Evolutionary conservation across 2,113 vertebrate species (phyloP).

Genomic region (Ciconia maguari): DNA sequence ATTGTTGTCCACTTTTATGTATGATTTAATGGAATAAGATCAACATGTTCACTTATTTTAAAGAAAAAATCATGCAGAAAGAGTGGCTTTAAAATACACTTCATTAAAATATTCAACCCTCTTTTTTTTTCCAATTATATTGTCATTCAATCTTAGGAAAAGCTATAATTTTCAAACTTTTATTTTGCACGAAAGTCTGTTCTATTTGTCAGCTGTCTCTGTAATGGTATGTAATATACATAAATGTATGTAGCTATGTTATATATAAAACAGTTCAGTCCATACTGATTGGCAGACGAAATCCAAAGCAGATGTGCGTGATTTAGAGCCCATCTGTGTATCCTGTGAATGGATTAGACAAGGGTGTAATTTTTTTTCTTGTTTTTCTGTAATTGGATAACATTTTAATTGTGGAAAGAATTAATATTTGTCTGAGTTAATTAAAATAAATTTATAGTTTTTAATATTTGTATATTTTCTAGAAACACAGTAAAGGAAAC

Average conservation of each 20-base stretch:
- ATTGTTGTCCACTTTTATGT: background rate
- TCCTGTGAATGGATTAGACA: background rate
- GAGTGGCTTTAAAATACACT: background rate
- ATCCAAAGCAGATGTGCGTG: background rate
- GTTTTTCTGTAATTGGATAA: background rate
- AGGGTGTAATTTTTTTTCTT: background rate
- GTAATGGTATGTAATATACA: background rate
- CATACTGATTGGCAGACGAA: background rate
- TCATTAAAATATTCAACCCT: background rate
- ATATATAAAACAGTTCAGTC: background rate
- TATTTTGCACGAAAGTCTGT: background rate
- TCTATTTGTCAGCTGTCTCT: background rate
- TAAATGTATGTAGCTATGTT: background rate
- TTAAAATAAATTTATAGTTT: background rate
- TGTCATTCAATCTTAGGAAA: background rate
- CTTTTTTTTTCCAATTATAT: background rate
- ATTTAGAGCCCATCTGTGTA: background rate
- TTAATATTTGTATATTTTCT: background rate
- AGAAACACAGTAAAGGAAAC: background rate
- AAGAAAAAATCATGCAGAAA: background rate
- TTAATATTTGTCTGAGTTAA: background rate
- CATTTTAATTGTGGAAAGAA: background rate
- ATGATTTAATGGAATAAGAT: background rate
- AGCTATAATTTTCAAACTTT: background rate
- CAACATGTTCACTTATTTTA: background rate